Conservation (phyloP, 2,113 vertebrate genomes). For the Rana temporaria region DNA sequence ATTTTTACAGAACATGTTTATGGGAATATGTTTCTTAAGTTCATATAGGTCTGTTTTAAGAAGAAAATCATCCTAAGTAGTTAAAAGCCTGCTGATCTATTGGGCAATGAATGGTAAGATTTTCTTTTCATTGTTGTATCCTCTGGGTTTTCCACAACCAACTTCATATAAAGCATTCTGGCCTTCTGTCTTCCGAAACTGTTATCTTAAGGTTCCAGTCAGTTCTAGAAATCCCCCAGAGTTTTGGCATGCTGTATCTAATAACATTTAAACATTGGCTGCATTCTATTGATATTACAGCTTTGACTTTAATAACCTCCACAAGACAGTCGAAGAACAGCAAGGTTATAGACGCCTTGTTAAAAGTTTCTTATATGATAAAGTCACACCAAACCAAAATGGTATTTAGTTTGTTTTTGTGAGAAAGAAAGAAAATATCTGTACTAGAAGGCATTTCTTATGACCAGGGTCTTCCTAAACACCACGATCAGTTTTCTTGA, state of each 20-base stretch:
- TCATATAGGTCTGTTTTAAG: too few species aligned
- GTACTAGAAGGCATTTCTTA: too few species aligned
- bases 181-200: neutral
- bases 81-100: neutral
- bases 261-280: conserved; percentile 26
- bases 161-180: neutral
- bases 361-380: too few species aligned
- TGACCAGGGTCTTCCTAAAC: too few species aligned
- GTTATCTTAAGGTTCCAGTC: conserved; percentile 39
- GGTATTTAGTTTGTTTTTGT: too few species aligned
- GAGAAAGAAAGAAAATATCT: too few species aligned
- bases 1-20: too few species aligned
- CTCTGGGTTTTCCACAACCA: conserved; percentile 2
- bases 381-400: too few species aligned
- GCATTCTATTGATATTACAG: conserved; percentile 24
- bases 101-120: neutral
- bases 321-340: conserved; percentile 1
- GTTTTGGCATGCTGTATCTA: conserved; percentile 1
- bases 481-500: too few species aligned
- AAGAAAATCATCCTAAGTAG: neutral
- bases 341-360: conserved; percentile 14
- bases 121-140: neutral
- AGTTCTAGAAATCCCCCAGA: conserved; percentile 11
- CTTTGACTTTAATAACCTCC: conserved; percentile 31
- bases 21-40: too few species aligned